phyloP scores from a whole-genome alignment of 1,140 invertebrate genomes.

The Cydia amplana region DNA sequence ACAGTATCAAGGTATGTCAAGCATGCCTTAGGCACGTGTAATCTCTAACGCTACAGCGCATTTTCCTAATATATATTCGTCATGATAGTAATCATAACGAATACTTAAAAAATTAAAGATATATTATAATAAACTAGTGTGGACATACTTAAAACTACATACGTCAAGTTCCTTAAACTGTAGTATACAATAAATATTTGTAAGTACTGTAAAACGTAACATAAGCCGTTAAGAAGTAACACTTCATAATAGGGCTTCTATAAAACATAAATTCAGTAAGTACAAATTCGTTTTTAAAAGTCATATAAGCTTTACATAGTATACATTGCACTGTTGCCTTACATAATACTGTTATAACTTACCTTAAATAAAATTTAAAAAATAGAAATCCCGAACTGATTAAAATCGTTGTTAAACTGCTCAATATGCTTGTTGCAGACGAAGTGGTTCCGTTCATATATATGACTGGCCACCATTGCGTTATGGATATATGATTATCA shows the following conservation, averaged over 20 bases:
- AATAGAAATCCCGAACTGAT: constrained; percentile 46
- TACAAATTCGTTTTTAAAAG: constrained; percentile 50
- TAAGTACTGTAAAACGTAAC: constrained; percentile 53
- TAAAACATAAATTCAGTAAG: constrained; percentile 43
- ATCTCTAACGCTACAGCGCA: too few species aligned
- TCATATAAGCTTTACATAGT: constrained; percentile 9
- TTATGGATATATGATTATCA: constrained; percentile 57
- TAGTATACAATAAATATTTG: constrained; percentile 43
- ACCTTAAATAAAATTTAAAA: constrained; percentile 35
- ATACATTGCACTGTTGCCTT: constrained; percentile 6
- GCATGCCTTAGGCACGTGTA: too few species aligned
- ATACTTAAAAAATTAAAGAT: background rate
- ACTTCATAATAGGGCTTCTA: background rate
- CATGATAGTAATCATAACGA: background rate
- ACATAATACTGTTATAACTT: constrained; percentile 39
- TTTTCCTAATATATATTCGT: too few species aligned
- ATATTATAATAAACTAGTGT: too few species aligned
- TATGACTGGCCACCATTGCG: constrained; percentile 71
- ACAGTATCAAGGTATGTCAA: too few species aligned
- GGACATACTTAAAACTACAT: too few species aligned
- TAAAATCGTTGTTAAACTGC: constrained; percentile 52
- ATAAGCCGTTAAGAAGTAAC: constrained; percentile 35
- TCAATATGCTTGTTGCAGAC: constrained; percentile 42
- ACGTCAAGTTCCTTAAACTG: background rate
- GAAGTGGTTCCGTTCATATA: constrained; percentile 60